Evolutionary conservation across 2,888 invertebrate species (phyloP), one percentile per base, ranked within the genome.

Genomic region (Eugnorisma glareosa): DNA sequence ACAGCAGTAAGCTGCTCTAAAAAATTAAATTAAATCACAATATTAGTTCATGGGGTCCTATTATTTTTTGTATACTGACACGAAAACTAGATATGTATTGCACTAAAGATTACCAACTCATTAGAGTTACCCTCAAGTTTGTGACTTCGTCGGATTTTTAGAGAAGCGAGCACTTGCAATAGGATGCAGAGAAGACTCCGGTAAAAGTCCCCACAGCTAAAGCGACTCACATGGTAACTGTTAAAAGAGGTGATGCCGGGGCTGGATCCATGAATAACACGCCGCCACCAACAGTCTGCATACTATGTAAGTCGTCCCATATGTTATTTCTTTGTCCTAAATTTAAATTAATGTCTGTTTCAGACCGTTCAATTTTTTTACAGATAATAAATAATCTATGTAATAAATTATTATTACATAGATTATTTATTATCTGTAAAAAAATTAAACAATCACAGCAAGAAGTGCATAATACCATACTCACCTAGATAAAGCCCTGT

Each of bases 331-430:
- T 45, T 45, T 66, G 66, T 66, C 66, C 66, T 21, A 66, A 66
- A 10, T 66, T 66, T 45, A 66, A 66, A 66, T 66, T 45, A 28
- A 66, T 66, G 66, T 45, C 66, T 45, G 11, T 66, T 45, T 35
- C 35, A 35, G 35, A 35, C n/a, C n/a, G n/a, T n/a, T n/a, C n/a
- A n/a, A n/a, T n/a, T n/a, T n/a, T n/a, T n/a, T n/a, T n/a, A n/a
- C n/a, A n/a, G n/a, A n/a, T n/a, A n/a, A n/a, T n/a, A n/a, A n/a
- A n/a, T n/a, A n/a, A n/a, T n/a, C n/a, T n/a, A n/a, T n/a, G n/a
- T n/a, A n/a, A n/a, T n/a, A n/a, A n/a, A n/a, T n/a, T n/a, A n/a
- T n/a, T n/a, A n/a, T n/a, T n/a, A n/a, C n/a, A n/a, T n/a, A n/a
- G n/a, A n/a, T n/a, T n/a, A n/a, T n/a, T n/a, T n/a, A n/a, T n/a